These are phyloP conservation scores for Pseudopodoces humilis DNA, from an alignment of 2,113 vertebrate genomes.

Conservation along the genomic window DNA sequence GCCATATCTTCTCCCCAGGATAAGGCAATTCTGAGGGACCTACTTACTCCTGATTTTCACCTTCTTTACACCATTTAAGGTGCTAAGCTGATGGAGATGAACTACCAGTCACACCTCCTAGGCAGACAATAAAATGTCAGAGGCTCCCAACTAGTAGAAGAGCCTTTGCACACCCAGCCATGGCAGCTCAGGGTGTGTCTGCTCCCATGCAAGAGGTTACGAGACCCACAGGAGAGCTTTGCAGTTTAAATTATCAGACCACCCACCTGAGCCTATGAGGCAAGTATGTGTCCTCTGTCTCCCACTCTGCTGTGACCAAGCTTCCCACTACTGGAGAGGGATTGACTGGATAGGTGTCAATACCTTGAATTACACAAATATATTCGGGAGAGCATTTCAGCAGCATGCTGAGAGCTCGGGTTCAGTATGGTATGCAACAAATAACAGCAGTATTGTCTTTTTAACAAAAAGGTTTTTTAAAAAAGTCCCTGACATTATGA, in stretches of 20 bases:
- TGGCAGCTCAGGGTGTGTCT: background rate
- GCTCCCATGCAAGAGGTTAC: background rate
- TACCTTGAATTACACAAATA: background rate
- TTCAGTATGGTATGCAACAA: background rate
- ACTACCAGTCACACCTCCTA: background rate
- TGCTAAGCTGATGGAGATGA: background rate
- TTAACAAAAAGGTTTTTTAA: background rate
- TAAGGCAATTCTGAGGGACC: background rate
- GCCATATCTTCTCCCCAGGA: background rate
- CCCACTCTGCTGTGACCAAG: rapidly evolving
- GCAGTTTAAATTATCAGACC: background rate
- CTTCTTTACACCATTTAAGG: background rate
- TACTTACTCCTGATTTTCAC: background rate
- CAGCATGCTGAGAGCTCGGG: background rate
- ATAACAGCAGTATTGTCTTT: background rate
- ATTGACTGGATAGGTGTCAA: background rate
- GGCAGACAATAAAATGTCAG: background rate
- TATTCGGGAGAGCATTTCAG: background rate
- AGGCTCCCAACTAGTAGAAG: background rate
- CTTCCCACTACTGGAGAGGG: background rate
- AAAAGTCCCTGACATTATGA: background rate
- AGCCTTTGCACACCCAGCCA: background rate
- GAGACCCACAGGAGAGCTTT: background rate
- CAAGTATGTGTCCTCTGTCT: rapidly evolving
- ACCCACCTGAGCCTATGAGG: background rate